phyloP scores from a whole-genome alignment of 2,888 invertebrate species.

The Oligia latruncula region DNA sequence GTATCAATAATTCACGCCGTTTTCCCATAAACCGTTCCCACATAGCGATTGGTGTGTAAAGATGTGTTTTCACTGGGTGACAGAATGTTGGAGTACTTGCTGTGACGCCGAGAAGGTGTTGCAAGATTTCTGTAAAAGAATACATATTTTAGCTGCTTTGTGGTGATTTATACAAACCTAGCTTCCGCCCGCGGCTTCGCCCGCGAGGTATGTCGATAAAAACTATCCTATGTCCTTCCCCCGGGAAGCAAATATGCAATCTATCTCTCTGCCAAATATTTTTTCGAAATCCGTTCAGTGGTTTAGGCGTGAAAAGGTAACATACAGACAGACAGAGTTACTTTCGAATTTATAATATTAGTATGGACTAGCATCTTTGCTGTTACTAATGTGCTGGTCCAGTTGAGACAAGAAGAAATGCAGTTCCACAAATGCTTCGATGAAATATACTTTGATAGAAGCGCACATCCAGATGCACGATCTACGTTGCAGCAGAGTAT shows the following conservation, averaged over 20 bases:
- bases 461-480: not conserved
- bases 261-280: too few relatives aligned
- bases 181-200: too few relatives aligned
- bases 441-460: not conserved
- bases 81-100: slow-evolving; percentile 15
- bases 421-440: not conserved
- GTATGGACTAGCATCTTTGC: not conserved
- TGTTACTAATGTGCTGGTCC: not conserved
- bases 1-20: slow-evolving; percentile 52
- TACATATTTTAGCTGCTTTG: slow-evolving; percentile 3
- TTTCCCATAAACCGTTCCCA: slow-evolving; percentile 59
- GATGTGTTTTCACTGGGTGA: slow-evolving; percentile 30
- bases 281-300: too few relatives aligned
- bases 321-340: too few relatives aligned
- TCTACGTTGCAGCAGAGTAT: not conserved
- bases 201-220: too few relatives aligned
- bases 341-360: too few relatives aligned
- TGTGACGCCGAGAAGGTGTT: not conserved
- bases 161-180: not conserved
- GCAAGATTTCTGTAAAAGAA: not conserved
- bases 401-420: not conserved
- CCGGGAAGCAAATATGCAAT: too few relatives aligned
- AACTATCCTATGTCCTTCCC: too few relatives aligned
- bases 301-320: too few relatives aligned
- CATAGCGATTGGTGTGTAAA: slow-evolving; percentile 31